phyloP scores from a whole-genome alignment of 1,140 invertebrate genomes.

The Pemphigus obesinymphae region DNA sequence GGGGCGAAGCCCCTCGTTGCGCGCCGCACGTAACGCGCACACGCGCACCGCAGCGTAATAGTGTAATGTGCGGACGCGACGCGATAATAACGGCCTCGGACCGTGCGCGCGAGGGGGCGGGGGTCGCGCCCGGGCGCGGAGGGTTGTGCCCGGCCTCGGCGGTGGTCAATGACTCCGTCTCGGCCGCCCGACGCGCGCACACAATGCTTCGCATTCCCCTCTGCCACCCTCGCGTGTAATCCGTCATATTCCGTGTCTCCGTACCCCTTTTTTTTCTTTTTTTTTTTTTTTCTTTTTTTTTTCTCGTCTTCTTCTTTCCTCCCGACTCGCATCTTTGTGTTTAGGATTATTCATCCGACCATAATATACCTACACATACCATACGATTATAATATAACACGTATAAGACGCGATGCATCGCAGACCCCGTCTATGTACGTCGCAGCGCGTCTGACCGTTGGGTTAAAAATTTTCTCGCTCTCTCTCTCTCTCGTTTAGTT shows the following conservation, averaged over 20 bases:
- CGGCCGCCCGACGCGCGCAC: constrained; percentile 17
- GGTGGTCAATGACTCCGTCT: constrained; percentile 36
- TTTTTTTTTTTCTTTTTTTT: not conserved
- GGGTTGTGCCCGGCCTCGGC: not conserved
- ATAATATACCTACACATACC: not conserved
- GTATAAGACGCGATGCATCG: too few species aligned
- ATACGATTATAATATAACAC: too few species aligned
- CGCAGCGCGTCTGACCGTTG: too few species aligned
- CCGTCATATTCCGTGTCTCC: constrained; percentile 32
- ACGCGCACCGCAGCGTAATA: not conserved
- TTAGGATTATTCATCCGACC: constrained; percentile 27
- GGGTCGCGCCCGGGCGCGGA: not conserved
- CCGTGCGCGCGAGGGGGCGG: not conserved
- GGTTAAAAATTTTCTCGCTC: too few species aligned
- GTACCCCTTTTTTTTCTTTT: constrained; percentile 13
- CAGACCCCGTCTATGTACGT: too few species aligned
- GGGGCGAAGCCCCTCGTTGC: not conserved
- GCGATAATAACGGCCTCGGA: constrained; percentile 20
- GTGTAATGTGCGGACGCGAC: not conserved
- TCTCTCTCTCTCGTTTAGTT: too few species aligned
- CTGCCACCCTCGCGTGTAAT: not conserved
- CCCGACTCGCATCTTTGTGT: not conserved
- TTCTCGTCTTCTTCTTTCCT: not conserved
- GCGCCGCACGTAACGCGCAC: not conserved
- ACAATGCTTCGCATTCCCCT: constrained; percentile 25